Evolutionary conservation across 2,113 vertebrate species (phyloP).

Genomic region (Lates calcarifer): DNA sequence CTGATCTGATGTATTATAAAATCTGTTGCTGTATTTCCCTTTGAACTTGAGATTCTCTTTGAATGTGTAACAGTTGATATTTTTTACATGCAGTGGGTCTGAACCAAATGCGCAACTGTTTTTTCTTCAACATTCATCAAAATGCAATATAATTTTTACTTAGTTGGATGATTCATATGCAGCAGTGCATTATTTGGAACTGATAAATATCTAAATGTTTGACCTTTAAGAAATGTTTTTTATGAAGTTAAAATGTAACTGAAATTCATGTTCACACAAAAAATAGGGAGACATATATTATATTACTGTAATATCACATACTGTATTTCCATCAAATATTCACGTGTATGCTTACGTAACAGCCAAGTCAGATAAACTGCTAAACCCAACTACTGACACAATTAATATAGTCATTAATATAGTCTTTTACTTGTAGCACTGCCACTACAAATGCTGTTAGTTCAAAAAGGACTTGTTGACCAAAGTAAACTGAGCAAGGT

Average conservation of each 20-base stretch:
- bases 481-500: neutral
- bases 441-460: neutral
- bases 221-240: neutral
- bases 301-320: no score
- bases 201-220: neutral
- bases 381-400: neutral
- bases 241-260: neutral
- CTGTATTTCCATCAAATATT: no score
- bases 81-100: neutral
- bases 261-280: neutral
- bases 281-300: neutral
- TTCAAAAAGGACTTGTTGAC: neutral
- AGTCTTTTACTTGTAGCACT: neutral
- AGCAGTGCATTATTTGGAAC: neutral
- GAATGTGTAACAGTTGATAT: neutral
- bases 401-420: neutral
- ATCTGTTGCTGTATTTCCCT: neutral
- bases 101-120: neutral
- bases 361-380: no score
- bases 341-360: neutral
- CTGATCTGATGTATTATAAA: neutral
- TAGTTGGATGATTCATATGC: neutral
- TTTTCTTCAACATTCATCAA: constrained; percentile 13
- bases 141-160: constrained; percentile 2
- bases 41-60: constrained; percentile 31